Evolutionary conservation across 1,140 invertebrate species (phyloP).

Genomic region (Ruditapes philippinarum): DNA sequence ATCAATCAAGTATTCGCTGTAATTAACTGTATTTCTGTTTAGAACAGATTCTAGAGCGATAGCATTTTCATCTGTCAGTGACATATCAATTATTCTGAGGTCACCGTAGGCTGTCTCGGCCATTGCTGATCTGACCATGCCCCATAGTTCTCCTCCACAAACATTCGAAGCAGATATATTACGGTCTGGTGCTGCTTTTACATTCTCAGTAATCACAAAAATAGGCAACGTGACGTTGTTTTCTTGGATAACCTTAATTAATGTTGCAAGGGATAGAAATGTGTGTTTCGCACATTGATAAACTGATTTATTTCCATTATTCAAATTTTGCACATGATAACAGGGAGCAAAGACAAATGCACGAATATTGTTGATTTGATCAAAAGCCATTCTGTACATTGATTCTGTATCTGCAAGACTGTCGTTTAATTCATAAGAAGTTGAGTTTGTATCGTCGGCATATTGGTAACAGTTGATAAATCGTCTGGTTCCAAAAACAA

Average conservation of each 20-base stretch:
- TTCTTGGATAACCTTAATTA: background rate
- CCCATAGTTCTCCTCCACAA: constrained; percentile 39
- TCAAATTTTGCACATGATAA: background rate
- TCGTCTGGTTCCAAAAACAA: background rate
- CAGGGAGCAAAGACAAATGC: background rate
- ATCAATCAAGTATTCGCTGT: constrained; percentile 35
- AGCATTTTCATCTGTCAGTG: constrained; percentile 18
- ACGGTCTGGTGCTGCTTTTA: background rate
- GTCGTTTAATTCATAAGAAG: background rate
- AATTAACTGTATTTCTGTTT: background rate
- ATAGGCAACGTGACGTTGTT: background rate
- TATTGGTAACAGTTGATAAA: background rate
- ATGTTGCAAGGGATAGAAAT: background rate
- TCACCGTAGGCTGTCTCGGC: background rate
- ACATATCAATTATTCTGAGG: constrained; percentile 27
- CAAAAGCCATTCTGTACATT: background rate
- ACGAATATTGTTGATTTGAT: background rate
- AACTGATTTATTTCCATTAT: background rate
- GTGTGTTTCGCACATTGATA: background rate
- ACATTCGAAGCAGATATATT: constrained; percentile 25
- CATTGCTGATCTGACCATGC: constrained; percentile 24
- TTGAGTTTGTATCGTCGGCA: background rate
- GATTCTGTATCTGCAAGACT: background rate
- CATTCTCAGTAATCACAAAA: background rate
- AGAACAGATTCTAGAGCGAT: background rate